Percentiles rank a stretch among this genome's conserved stretches.
These are phyloP conservation scores for Centropyge bicolor DNA, from an alignment of 2,797 vertebrate genomes.

Conservation along the genomic window DNA sequence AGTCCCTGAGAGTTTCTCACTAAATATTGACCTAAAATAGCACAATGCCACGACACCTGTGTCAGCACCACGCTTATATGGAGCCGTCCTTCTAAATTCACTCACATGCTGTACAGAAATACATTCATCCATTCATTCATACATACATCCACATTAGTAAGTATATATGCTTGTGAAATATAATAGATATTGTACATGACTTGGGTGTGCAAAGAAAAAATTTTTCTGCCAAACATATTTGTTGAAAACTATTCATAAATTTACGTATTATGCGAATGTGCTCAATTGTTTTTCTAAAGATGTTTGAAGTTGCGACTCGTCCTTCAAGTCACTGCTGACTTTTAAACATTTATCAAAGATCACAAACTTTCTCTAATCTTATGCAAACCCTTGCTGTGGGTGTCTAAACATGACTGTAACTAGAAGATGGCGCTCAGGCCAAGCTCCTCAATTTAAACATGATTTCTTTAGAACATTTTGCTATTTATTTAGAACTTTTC, in stretches of 20 bases:
- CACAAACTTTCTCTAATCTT: not conserved
- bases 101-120: slow-evolving; percentile 11
- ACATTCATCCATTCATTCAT: not conserved
- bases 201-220: not conserved
- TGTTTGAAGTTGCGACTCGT: not conserved
- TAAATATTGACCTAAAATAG: slow-evolving; percentile 77
- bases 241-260: not conserved
- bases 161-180: not conserved
- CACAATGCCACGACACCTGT: slow-evolving; percentile 75
- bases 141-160: not conserved
- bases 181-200: too few relatives aligned
- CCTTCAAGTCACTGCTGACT: not conserved
- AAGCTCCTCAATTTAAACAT: too few relatives aligned
- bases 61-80: slow-evolving; percentile 57
- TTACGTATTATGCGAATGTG: not conserved
- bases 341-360: not conserved
- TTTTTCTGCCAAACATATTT: not conserved
- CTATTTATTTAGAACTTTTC: too few relatives aligned
- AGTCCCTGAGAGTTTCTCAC: slow-evolving; percentile 69
- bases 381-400: not conserved
- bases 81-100: slow-evolving; percentile 34
- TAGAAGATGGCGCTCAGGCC: too few relatives aligned
- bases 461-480: too few relatives aligned
- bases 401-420: not conserved
- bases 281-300: not conserved